Base-by-base conservation (phyloP, 2,113 vertebrate genomes). In the Egretta garzetta region DNA sequence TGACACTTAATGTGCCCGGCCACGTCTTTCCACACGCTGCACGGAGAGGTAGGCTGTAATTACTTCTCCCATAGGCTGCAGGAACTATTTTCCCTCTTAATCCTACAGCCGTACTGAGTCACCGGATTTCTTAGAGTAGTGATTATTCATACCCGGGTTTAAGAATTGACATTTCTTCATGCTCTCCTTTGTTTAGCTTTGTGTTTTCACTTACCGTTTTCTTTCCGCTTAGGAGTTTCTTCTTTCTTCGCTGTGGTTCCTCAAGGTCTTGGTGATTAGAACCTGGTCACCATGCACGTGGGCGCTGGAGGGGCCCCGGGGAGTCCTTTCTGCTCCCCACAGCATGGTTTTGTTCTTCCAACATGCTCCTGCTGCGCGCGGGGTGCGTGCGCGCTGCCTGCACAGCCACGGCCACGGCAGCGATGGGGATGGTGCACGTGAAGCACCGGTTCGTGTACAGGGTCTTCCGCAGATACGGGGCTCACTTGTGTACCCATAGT, bases 71-170 rank as follows among this genome's bases (percentile, higher is more conserved):
- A 70, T 64, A 45, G 74, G 71, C 63, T 90, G 81, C 84, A 85
- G 89, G 63, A 91, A 88, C 77, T 88, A 19, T 62, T 96, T 93
- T 94, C 76, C 93, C 79, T 86, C 53, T 88, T 88, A 93, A 95
- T 95, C 83, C 62, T 74, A 50, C 94, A 93, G 89, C 86, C 82
- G 50, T 47, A 70, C 67, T 95, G 96, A 97, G 66, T 97, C 95
- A 96, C 91, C 43, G n/a, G 35, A 17, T 90, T 96, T 91, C 93
- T 79, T 32, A 81, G 13, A 49, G 76, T 47, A 50, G 94, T 82
- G 76, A 87, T 96, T 96, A 94, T 94, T 97, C 93, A 67, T 80
- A n/a, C 50, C 43, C 66, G 43, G 58, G 66, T 68, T 91, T 89
- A 86, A 88, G 84, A 91, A 58, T 6, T 94, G 62, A 43, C 70